Conservation (phyloP, 1,140 invertebrate species). For the Leptestheria dahalacensis region DNA sequence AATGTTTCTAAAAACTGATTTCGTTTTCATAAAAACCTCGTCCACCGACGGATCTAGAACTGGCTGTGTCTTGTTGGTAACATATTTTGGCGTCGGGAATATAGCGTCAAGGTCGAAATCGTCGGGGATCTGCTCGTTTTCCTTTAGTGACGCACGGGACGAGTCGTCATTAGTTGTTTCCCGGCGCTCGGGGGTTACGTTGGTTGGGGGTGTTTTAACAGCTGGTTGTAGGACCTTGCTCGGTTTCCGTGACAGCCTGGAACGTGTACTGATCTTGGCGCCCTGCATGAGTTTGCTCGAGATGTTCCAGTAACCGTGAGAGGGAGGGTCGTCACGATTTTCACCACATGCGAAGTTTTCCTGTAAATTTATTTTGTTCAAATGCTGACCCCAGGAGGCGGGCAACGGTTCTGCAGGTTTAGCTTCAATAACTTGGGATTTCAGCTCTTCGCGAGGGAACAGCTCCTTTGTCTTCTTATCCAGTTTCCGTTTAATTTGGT, state of each 20-base stretch:
- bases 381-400: neutral
- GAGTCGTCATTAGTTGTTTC: no score
- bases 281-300: slow-evolving; percentile 12
- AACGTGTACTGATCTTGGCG: slow-evolving; percentile 10
- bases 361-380: slow-evolving; percentile 4
- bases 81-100: neutral
- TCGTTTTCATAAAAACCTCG: no score
- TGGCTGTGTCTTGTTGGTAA: neutral
- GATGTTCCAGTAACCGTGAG: neutral
- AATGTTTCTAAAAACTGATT: neutral
- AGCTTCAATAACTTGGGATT: neutral
- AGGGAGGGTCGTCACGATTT: neutral
- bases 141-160: neutral
- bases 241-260: neutral
- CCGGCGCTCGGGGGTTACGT: neutral
- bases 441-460: neutral
- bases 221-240: neutral
- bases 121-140: neutral
- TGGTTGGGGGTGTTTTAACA: neutral
- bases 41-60: neutral
- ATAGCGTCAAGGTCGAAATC: neutral
- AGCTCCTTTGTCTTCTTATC: slow-evolving; percentile 1
- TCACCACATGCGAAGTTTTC: neutral
- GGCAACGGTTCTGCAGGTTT: neutral
- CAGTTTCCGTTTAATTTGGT: slow-evolving; percentile 42